Evolutionary conservation across 2,888 invertebrate species (phyloP).

Genomic region (Dryobotodes eremita): DNA sequence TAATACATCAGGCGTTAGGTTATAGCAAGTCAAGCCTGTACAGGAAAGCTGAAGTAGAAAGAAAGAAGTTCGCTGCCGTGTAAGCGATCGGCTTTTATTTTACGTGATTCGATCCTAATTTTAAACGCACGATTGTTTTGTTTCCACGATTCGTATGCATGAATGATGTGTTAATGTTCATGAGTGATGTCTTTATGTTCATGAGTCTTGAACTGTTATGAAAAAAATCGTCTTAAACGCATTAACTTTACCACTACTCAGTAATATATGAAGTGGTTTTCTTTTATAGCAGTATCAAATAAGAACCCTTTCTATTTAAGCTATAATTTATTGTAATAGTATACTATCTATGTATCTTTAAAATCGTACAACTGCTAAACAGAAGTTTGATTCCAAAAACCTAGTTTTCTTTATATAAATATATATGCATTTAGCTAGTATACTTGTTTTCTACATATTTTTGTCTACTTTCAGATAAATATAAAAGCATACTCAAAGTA

Average conservation of each 20-base stretch:
- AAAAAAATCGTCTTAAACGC: constrained; percentile 51
- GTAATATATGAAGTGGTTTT: constrained; percentile 49
- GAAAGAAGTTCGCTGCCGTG: constrained; percentile 80
- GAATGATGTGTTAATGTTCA: constrained; percentile 74
- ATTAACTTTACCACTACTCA: constrained; percentile 57
- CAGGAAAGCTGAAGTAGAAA: constrained; percentile 82
- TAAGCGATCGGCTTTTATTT: constrained; percentile 73
- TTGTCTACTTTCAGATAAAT: constrained; percentile 85
- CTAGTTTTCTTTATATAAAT: constrained; percentile 69
- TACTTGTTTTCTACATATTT: constrained; percentile 83
- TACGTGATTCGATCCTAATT: constrained; percentile 48
- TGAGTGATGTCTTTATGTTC: constrained; percentile 73
- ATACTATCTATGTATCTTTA: constrained; percentile 58
- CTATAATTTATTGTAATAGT: constrained; percentile 48
- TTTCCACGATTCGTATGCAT: constrained; percentile 62
- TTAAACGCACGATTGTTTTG: constrained; percentile 59
- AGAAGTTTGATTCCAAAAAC: constrained; percentile 58
- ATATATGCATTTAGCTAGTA: constrained; percentile 83
- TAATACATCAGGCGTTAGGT: constrained; percentile 69
- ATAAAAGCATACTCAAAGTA: constrained; percentile 88
- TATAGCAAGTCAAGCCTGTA: constrained; percentile 83
- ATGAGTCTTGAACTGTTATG: constrained; percentile 70
- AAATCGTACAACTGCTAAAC: constrained; percentile 63
- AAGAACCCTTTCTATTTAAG: constrained; percentile 57
- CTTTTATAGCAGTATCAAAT: constrained; percentile 36